Percentiles rank a stretch among this genome's conserved stretches.
phyloP scores from a whole-genome alignment of 92 coral and sea anemone species.

The Pocillopora meandrina region DNA sequence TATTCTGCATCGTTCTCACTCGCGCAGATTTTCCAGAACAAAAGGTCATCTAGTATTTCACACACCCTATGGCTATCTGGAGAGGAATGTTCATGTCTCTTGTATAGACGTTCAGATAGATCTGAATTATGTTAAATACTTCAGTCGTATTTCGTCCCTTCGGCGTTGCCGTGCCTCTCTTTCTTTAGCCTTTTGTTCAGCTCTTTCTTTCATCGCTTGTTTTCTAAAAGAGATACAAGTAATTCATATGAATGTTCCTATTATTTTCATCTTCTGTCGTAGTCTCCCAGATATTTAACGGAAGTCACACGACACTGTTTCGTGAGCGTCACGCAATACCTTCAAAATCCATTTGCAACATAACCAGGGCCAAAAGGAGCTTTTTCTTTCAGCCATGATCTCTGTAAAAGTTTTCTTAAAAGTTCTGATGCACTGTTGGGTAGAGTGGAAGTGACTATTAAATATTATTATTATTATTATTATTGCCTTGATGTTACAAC shows the following conservation, averaged over 20 bases:
- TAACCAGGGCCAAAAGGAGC: too few relatives aligned
- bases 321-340: not conserved
- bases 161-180: slow-evolving; percentile 1
- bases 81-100: not conserved
- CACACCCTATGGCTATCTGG: not conserved
- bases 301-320: too few relatives aligned
- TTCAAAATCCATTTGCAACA: not conserved
- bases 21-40: too few relatives aligned
- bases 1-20: too few relatives aligned
- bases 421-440: too few relatives aligned
- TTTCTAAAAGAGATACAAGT: not conserved
- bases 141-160: slow-evolving; percentile 18
- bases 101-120: not conserved
- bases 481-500: too few relatives aligned
- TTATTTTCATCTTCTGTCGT: not conserved
- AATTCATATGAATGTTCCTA: not conserved
- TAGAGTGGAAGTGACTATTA: too few relatives aligned
- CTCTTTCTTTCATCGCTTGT: slow-evolving; percentile 17
- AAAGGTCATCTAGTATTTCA: not conserved
- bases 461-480: too few relatives aligned
- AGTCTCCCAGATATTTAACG: not conserved
- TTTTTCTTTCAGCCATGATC: not conserved
- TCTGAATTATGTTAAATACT: slow-evolving; percentile 9
- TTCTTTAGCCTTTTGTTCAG: not conserved
- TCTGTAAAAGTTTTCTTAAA: not conserved